Conservation (phyloP, 2,888 invertebrate species). For the Cylloceria caligata region DNA sequence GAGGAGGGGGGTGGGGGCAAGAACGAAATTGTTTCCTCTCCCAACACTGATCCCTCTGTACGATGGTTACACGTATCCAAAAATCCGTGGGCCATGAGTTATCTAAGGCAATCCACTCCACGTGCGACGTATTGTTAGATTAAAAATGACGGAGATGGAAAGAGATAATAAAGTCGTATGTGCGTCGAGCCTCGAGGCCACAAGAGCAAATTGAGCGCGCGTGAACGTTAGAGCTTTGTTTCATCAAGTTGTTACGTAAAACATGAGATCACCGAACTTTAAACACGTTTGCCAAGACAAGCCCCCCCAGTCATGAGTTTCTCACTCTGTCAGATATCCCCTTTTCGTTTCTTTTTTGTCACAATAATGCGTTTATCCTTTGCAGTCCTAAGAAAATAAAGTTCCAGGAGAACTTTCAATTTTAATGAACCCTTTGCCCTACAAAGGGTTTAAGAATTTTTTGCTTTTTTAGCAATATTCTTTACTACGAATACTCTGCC, state of each 20-base stretch:
- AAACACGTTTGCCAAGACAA: conserved; percentile 41
- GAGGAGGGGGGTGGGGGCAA: no score
- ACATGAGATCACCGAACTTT: conserved; percentile 44
- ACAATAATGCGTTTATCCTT: not conserved
- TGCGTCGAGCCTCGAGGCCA: not conserved
- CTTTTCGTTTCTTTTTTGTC: not conserved
- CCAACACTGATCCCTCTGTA: no score
- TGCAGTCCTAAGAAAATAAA: not conserved
- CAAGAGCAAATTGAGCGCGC: not conserved
- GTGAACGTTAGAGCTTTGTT: not conserved
- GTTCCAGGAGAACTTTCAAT: no score
- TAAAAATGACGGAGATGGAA: conserved; percentile 1
- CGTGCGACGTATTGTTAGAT: not conserved
- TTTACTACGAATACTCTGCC: no score
- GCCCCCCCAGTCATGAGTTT: conserved; percentile 51
- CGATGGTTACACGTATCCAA: no score
- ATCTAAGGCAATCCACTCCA: not conserved
- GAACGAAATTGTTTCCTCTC: no score
- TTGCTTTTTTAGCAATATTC: no score
- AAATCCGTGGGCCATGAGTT: not conserved
- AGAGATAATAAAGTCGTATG: not conserved
- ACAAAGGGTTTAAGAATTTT: no score
- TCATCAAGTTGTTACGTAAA: conserved; percentile 38
- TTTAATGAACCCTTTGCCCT: no score
- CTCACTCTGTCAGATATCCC: not conserved